Conservation (phyloP, 1,140 invertebrate genomes). For the Drosophila tsacasi region DNA sequence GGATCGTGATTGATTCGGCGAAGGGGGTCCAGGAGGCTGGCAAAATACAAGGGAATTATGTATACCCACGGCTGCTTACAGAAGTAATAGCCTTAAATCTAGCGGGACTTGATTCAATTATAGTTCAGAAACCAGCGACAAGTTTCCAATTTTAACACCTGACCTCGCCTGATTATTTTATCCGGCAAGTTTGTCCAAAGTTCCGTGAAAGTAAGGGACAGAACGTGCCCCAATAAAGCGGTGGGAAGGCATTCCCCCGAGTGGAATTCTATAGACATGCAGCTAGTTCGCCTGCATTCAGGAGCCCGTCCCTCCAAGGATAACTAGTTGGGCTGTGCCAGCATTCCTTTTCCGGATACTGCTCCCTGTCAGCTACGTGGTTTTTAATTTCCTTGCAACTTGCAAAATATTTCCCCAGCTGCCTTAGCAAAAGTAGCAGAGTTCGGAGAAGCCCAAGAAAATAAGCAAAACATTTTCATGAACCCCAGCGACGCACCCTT, state of each 20-base stretch:
- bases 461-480: slow-evolving; percentile 21
- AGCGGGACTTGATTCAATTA: background rate
- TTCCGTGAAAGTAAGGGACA: background rate
- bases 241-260: background rate
- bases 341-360: slow-evolving; percentile 7
- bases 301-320: background rate
- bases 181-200: background rate
- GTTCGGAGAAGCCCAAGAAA: slow-evolving; percentile 15
- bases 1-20: slow-evolving; percentile 21
- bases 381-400: slow-evolving; percentile 29
- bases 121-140: background rate
- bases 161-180: background rate
- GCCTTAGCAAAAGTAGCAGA: background rate
- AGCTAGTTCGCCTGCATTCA: slow-evolving; percentile 5
- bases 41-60: background rate
- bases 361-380: slow-evolving; percentile 8
- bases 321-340: background rate
- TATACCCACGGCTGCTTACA: background rate
- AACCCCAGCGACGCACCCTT: slow-evolving; percentile 1
- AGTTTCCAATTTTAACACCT: slow-evolving; percentile 12
- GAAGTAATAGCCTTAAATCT: background rate
- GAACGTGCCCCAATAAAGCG: slow-evolving; percentile 1
- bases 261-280: slow-evolving; percentile 5
- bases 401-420: slow-evolving; percentile 18
- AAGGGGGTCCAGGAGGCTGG: background rate